A percentile compares a stretch with the other conserved stretches of the same genome.
Evolutionary conservation across 2,113 vertebrate species (phyloP).

Genomic region (Oreochromis aureus): DNA sequence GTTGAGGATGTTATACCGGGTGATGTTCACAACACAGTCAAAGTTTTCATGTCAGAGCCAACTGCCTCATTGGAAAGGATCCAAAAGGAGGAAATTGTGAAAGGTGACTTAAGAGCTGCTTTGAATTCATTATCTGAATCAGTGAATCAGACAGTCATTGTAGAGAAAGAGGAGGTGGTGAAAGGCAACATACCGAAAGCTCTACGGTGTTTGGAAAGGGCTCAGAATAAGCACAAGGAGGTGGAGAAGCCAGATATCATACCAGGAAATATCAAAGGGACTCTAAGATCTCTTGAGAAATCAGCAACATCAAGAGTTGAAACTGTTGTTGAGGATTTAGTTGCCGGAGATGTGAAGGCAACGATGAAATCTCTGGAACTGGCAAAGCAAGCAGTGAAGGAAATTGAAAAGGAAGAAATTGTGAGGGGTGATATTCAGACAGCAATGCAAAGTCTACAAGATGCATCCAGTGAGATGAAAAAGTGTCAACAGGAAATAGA

Average conservation of each 20-base stretch:
- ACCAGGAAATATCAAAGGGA: conserved; percentile 77
- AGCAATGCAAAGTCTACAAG: conserved; percentile 60
- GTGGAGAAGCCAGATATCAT: conserved; percentile 75
- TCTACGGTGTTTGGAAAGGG: conserved; percentile 76
- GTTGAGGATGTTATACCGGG: conserved; percentile 84
- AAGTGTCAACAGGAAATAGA: conserved; percentile 58
- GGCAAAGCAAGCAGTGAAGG: conserved; percentile 69
- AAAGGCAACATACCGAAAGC: conserved; percentile 77
- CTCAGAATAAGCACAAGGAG: conserved; percentile 69
- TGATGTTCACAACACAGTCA: conserved; percentile 79
- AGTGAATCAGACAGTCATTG: conserved; percentile 71
- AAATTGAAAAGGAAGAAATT: conserved; percentile 71
- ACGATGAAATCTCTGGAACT: conserved; percentile 78
- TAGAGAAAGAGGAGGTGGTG: conserved; percentile 80
- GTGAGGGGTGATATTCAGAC: conserved; percentile 67
- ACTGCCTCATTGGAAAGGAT: conserved; percentile 47
- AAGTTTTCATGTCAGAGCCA: conserved; percentile 81
- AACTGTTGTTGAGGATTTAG: conserved; percentile 75
- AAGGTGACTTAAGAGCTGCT: conserved; percentile 79
- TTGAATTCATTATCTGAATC: conserved; percentile 79
- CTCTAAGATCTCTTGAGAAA: conserved; percentile 81
- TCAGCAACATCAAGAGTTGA: conserved; percentile 72
- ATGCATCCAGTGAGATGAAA: conserved; percentile 69
- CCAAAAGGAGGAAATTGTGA: conserved; percentile 79
- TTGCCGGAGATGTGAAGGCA: conserved; percentile 79